These are phyloP conservation scores for Discoglossus pictus DNA, from an alignment of 2,797 vertebrate genomes.

Conservation along the genomic window DNA sequence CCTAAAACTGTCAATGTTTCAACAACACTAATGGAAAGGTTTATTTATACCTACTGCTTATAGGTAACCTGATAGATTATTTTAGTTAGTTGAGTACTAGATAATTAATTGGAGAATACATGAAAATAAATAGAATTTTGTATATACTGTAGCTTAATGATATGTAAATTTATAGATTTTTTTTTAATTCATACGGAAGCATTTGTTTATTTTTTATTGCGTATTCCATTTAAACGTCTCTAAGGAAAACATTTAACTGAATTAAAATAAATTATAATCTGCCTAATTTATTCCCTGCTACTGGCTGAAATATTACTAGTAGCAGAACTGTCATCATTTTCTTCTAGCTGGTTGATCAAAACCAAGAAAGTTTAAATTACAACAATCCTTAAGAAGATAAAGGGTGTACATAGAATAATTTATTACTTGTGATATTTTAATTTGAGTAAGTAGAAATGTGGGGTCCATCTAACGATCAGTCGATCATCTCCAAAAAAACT, in stretches of 20 bases:
- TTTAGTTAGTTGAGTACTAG: constrained; percentile 35
- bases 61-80: constrained; percentile 30
- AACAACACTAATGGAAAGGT: no score
- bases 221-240: constrained; percentile 37
- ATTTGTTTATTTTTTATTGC: constrained; percentile 30
- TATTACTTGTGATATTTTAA: no score
- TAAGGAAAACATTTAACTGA: constrained; percentile 19
- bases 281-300: constrained; percentile 26
- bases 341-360: no score
- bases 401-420: no score
- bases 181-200: constrained; percentile 21
- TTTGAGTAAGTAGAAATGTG: no score
- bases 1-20: no score
- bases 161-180: constrained; percentile 15
- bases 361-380: no score
- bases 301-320: not conserved
- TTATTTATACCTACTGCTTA: no score
- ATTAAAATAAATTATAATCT: constrained; percentile 33
- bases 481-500: no score
- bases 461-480: no score
- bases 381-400: no score
- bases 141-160: constrained; percentile 25
- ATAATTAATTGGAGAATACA: constrained; percentile 48
- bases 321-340: no score
- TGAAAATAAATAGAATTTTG: constrained; percentile 29